These are phyloP conservation scores for Xylocampa areola DNA, from an alignment of 2,888 invertebrate genomes.

Conservation along the genomic window DNA sequence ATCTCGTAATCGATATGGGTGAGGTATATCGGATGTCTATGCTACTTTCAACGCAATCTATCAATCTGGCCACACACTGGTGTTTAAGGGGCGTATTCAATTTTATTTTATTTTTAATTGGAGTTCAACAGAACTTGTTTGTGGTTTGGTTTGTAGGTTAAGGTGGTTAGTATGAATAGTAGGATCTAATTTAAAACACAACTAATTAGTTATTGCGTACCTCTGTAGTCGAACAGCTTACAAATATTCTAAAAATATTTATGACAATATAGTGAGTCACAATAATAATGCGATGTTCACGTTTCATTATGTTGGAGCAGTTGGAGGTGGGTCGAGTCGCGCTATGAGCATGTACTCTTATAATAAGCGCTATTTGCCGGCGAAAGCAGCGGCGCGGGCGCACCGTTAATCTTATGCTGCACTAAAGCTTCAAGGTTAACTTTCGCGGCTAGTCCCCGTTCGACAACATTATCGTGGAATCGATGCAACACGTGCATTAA, in stretches of 20 bases:
- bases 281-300: constrained; percentile 58
- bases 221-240: constrained; percentile 49
- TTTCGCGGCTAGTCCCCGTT: constrained; percentile 78
- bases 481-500: constrained; percentile 45
- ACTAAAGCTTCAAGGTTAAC: constrained; percentile 82
- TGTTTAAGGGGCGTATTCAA: constrained; percentile 46
- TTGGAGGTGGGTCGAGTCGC: constrained; percentile 35
- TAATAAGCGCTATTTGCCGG: constrained; percentile 64
- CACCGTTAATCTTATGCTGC: constrained; percentile 77
- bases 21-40: constrained; percentile 61
- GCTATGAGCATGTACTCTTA: constrained; percentile 44
- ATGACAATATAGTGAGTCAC: constrained; percentile 78
- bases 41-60: constrained; percentile 55
- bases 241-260: constrained; percentile 80
- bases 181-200: constrained; percentile 38
- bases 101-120: constrained; percentile 46
- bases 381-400: constrained; percentile 78
- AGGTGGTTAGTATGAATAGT: constrained; percentile 42
- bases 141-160: constrained; percentile 40
- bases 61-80: constrained; percentile 41
- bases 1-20: constrained; percentile 66
- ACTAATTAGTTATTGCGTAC: constrained; percentile 40
- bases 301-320: constrained; percentile 58
- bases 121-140: constrained; percentile 42
- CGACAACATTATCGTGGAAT: constrained; percentile 38